These are phyloP conservation scores for Catharus fuscescens DNA, from an alignment of 2,113 vertebrate species.

Conservation along the genomic window DNA sequence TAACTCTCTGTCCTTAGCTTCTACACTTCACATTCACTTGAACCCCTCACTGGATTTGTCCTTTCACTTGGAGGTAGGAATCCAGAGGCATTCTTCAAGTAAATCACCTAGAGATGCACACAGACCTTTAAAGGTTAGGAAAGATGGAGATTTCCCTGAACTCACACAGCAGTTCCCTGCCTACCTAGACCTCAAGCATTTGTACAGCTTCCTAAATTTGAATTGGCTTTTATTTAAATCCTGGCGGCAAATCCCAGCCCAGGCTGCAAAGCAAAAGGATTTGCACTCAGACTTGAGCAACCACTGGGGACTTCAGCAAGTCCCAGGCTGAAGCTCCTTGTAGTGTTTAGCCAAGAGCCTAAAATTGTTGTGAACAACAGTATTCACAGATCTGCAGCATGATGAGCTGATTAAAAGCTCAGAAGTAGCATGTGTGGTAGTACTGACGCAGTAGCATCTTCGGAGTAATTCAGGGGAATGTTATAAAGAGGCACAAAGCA, in stretches of 20 bases:
- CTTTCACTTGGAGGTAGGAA: not conserved
- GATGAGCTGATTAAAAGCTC: not conserved
- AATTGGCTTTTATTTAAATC: not conserved
- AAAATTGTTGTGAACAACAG: not conserved
- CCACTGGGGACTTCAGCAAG: not conserved
- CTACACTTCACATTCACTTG: not conserved
- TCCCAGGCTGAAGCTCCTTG: not conserved
- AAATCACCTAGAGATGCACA: not conserved
- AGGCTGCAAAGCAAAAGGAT: not conserved
- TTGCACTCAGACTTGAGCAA: not conserved
- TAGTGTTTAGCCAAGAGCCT: not conserved
- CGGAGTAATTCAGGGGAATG: not conserved
- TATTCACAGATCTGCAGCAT: not conserved
- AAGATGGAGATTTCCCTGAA: not conserved
- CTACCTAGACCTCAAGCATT: not conserved
- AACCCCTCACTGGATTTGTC: not conserved
- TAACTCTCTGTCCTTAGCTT: not conserved
- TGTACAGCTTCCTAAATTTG: not conserved
- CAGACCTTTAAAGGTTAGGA: slow-evolving; percentile 3
- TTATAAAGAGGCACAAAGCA: not conserved
- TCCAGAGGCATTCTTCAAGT: not conserved
- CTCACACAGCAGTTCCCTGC: not conserved
- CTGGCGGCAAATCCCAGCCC: not conserved
- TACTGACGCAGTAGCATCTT: not conserved
- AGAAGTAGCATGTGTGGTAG: not conserved